Evolutionary conservation across 2,888 invertebrate genomes (phyloP).

Genomic region (Tridacna crocea): DNA sequence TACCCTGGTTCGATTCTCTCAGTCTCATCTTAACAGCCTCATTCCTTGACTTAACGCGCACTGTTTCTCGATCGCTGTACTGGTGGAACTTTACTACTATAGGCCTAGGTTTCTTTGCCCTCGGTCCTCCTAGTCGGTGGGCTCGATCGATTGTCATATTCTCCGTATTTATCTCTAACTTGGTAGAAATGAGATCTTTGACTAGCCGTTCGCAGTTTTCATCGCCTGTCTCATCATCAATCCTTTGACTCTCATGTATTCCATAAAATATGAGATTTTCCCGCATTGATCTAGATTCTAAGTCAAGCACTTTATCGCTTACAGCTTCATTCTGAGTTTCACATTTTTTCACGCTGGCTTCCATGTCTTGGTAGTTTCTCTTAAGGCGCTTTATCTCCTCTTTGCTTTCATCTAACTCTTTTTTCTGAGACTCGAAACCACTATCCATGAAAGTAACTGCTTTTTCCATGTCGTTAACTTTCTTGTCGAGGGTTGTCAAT

Average conservation of each 20-base stretch:
- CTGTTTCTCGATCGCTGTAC: slow-evolving; percentile 9
- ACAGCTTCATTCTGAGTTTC: background rate
- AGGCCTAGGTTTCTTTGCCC: slow-evolving; percentile 24
- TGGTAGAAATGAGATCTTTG: background rate
- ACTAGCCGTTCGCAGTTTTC: slow-evolving; percentile 4
- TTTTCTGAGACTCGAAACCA: background rate
- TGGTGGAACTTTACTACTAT: slow-evolving; percentile 31
- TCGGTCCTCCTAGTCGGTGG: slow-evolving; percentile 11
- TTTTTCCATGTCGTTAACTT: slow-evolving; percentile 7
- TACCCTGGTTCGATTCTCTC: background rate
- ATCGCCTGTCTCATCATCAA: too few relatives aligned
- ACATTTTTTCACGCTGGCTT: background rate
- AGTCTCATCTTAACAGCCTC: background rate
- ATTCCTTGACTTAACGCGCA: background rate
- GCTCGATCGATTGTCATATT: slow-evolving; percentile 18
- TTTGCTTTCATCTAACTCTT: too few relatives aligned
- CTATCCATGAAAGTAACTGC: background rate
- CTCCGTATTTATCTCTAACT: background rate
- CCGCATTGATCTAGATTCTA: slow-evolving; percentile 25
- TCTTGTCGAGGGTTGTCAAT: too few relatives aligned
- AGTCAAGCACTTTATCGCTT: slow-evolving; percentile 8
- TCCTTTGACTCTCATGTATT: background rate
- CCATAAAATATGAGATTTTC: slow-evolving; percentile 26
- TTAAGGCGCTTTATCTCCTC: background rate
- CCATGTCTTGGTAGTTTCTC: background rate